Evolutionary conservation across 2,113 vertebrate species (phyloP).

Genomic region (Gadus chalcogrammus): DNA sequence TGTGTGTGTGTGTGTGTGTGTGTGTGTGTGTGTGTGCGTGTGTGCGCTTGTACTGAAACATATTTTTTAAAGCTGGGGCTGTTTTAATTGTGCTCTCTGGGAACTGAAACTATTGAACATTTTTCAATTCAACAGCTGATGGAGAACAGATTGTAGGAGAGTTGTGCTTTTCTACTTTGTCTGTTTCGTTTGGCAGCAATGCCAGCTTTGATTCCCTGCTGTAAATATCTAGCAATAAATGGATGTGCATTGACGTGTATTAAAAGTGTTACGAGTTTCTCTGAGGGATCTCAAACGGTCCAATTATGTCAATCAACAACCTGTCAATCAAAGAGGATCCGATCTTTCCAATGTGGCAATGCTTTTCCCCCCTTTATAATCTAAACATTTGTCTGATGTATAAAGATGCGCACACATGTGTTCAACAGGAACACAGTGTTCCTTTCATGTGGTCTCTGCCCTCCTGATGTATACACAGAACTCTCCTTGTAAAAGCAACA

Average conservation of each 20-base stretch:
- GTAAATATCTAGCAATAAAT: conserved; percentile 39
- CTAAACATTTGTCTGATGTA: neutral
- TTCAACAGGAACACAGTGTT: too few relatives aligned
- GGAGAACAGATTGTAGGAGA: conserved; percentile 42
- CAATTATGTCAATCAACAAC: too few relatives aligned
- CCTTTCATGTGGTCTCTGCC: too few relatives aligned
- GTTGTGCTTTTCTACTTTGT: conserved; percentile 35
- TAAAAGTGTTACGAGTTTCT: conserved; percentile 6
- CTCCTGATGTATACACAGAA: too few relatives aligned
- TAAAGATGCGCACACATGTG: neutral
- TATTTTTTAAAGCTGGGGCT: conserved; percentile 41
- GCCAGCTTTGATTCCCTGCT: conserved; percentile 30
- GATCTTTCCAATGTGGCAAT: neutral
- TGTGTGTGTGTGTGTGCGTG: too few relatives aligned
- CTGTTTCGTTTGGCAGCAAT: conserved; percentile 59
- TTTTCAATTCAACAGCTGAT: conserved; percentile 49
- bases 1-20: too few relatives aligned
- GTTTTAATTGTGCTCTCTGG: conserved; percentile 51
- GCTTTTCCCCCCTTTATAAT: neutral
- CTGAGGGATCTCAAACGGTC: too few relatives aligned
- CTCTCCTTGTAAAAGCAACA: too few relatives aligned
- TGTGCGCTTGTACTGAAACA: conserved; percentile 50
- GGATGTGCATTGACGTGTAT: conserved; percentile 42
- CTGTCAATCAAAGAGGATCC: neutral
- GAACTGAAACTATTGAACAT: conserved; percentile 33